Evolutionary conservation across 2,113 vertebrate species (phyloP).

Genomic region (Myotis brandtii): DNA sequence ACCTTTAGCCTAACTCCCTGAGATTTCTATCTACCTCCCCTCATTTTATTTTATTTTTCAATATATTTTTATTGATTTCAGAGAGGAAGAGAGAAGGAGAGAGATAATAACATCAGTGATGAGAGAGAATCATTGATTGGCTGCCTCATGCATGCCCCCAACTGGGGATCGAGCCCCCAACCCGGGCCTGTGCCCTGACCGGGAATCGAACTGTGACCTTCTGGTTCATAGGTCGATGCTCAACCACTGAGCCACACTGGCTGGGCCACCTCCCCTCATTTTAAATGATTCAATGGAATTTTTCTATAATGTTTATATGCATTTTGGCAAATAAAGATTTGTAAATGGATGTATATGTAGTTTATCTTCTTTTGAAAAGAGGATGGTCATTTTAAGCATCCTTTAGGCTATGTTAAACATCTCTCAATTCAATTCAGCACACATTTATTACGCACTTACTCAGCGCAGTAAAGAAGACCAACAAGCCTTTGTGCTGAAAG

Average conservation of each 20-base stretch:
- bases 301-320: neutral
- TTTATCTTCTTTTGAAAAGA: conserved; percentile 48
- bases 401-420: conserved; percentile 15
- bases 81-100: no score
- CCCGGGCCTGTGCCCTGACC: no score
- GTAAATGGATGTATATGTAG: neutral
- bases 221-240: no score
- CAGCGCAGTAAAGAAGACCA: neutral
- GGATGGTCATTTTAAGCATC: neutral
- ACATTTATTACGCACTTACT: neutral
- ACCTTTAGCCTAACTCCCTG: neutral
- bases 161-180: no score
- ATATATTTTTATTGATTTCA: no score
- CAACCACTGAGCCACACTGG: no score
- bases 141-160: no score
- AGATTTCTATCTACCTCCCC: neutral
- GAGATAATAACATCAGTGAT: no score
- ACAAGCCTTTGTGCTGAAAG: neutral
- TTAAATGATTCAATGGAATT: neutral
- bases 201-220: no score
- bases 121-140: no score
- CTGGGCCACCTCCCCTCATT: neutral
- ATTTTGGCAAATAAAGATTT: conserved; percentile 37
- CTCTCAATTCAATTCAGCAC: neutral
- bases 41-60: neutral